These are phyloP conservation scores for Buceros bicornis DNA, from an alignment of 2,797 vertebrate genomes.

Conservation along the genomic window DNA sequence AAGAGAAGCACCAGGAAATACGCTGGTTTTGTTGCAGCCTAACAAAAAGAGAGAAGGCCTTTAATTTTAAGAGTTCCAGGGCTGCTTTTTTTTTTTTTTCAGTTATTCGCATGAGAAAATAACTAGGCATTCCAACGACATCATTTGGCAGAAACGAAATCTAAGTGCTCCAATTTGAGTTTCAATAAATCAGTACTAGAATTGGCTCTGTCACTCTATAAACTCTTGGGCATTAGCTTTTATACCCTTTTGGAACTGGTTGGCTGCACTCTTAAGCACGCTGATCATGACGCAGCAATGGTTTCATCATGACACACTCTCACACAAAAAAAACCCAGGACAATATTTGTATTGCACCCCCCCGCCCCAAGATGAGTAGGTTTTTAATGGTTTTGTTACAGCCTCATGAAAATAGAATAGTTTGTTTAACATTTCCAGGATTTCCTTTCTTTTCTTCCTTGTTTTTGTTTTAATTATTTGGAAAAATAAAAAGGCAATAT, in stretches of 20 bases:
- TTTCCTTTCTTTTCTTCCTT: not conserved
- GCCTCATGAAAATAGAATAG: not conserved
- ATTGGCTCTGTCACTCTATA: constrained; percentile 67
- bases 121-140: constrained; percentile 70
- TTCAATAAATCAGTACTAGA: constrained; percentile 73
- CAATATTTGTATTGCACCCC: not conserved
- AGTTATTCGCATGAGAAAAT: constrained; percentile 71
- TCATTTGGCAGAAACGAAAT: constrained; percentile 63
- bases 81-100: not conserved
- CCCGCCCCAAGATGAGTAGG: not conserved
- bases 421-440: not conserved
- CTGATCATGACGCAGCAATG: constrained; percentile 40
- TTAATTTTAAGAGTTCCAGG: constrained; percentile 50
- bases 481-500: not conserved
- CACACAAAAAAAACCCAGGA: not conserved
- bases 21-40: not conserved
- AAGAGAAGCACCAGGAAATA: not conserved
- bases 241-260: constrained; percentile 52
- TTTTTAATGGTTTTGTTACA: not conserved
- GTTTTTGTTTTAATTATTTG: not conserved
- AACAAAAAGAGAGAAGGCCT: constrained; percentile 23
- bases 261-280: constrained; percentile 40
- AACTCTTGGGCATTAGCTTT: constrained; percentile 69
- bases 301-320: not conserved
- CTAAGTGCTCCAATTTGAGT: constrained; percentile 46